phyloP scores from a whole-genome alignment of 2,797 vertebrate species.

The Bufotes viridis region DNA sequence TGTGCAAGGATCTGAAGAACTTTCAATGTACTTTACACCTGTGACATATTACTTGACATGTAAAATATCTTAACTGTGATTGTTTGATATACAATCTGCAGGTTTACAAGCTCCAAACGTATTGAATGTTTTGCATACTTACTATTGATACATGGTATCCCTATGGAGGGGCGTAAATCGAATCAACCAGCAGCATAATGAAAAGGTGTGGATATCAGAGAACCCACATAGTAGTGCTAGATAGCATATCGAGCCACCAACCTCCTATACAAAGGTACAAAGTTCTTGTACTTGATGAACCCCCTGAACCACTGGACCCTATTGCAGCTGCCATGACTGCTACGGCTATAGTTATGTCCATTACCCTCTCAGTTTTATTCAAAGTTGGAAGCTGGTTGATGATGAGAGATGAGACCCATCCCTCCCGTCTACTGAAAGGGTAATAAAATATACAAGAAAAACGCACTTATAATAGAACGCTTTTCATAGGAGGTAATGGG shows the following conservation, averaged over 20 bases:
- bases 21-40: constrained; percentile 33
- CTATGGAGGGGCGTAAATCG: too few relatives aligned
- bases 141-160: not conserved
- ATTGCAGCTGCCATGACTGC: too few relatives aligned
- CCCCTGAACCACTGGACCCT: too few relatives aligned
- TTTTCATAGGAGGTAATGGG: not conserved
- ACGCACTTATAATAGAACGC: not conserved
- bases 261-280: too few relatives aligned
- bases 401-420: not conserved
- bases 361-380: not conserved
- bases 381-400: not conserved
- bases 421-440: not conserved
- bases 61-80: not conserved
- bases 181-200: too few relatives aligned
- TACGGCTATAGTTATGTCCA: too few relatives aligned
- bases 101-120: not conserved
- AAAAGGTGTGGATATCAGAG: too few relatives aligned
- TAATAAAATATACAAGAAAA: not conserved
- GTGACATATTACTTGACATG: constrained; percentile 20
- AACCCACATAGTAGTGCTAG: too few relatives aligned
- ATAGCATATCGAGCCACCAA: too few relatives aligned
- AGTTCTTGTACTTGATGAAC: too few relatives aligned
- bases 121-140: not conserved
- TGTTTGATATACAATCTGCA: not conserved
- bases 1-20: constrained; percentile 24